A percentile compares a stretch with the other conserved stretches of the same genome.
Evolutionary conservation across 2,797 vertebrate species (phyloP).

Genomic region (Aphelocoma californica): DNA sequence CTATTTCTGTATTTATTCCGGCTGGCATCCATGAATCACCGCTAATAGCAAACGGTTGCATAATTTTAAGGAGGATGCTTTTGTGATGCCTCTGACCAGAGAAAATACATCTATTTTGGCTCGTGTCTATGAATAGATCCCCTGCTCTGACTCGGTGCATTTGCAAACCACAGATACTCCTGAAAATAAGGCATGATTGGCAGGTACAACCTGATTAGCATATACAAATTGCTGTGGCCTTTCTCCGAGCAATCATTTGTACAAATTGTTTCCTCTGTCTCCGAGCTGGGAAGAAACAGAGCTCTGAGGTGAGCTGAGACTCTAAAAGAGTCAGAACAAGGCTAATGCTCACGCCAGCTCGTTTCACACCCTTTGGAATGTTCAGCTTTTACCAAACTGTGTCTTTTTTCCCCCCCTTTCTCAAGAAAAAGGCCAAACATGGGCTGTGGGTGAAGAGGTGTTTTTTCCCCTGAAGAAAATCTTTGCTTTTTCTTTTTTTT

Average conservation of each 20-base stretch:
- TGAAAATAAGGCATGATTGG: slow-evolving; percentile 38
- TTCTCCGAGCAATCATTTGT: slow-evolving; percentile 31
- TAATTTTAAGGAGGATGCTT: slow-evolving; percentile 28
- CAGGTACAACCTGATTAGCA: slow-evolving; percentile 17
- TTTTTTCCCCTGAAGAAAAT: not conserved
- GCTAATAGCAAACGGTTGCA: slow-evolving; percentile 23
- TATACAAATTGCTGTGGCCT: slow-evolving; percentile 43
- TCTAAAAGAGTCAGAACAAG: not conserved
- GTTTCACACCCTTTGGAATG: slow-evolving; percentile 8
- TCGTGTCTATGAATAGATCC: slow-evolving; percentile 3
- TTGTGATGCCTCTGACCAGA: slow-evolving; percentile 33
- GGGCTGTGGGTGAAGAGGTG: not conserved
- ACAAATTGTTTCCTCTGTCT: slow-evolving; percentile 43
- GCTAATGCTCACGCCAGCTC: not conserved
- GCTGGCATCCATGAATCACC: not conserved
- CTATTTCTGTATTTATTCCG: slow-evolving; percentile 27
- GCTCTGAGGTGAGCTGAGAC: not conserved
- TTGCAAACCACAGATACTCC: slow-evolving; percentile 23
- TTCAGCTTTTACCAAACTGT: not conserved
- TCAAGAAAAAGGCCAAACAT: not conserved
- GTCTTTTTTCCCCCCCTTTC: not conserved
- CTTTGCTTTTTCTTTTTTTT: not conserved
- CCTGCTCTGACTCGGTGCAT: not conserved
- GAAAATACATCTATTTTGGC: slow-evolving; percentile 17
- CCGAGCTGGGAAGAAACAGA: not conserved